Base-by-base conservation (phyloP, 1,140 invertebrate species). In the Solen grandis region DNA sequence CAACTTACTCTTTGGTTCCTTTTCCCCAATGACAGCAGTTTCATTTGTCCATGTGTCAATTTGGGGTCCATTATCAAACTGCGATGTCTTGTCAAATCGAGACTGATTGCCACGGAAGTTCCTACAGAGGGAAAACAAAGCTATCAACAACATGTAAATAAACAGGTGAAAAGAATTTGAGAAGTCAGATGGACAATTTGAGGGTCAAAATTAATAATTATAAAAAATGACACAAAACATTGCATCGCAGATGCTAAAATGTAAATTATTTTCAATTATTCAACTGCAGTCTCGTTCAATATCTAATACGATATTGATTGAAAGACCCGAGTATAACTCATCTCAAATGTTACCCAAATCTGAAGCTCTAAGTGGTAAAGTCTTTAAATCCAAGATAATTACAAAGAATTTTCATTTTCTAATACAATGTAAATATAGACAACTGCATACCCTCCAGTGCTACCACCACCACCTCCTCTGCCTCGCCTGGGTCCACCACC, bases 1-100 rank as follows among this genome's bases (percentile, higher is more conserved):
- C 5, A 35, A 83, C 78, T 75, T 68, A 89, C 88, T 84, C 22
- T 82, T 83, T 77, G 83, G 74, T 75, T 89, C 87, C 69, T 88
- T 91, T 27, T 89, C 88, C 55, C 87, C 88, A 79, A 91, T 90
- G 78, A 91, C 92, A 74, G 92, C 93, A 27, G 91, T 92, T 76
- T 91, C 91, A 84, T 95, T 95, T 81, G 94, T 94, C 95, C 95
- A 95, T 35, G 94, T 94, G 84, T 95, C 95, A 91, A 94, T 93
- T 38, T 92, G 87, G 41, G 91, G 90, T n/a, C 89, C 91, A 66
- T 88, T 88, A 27, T 87, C 86, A 85, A 88, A 88, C 50, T 60
- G 46, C 3, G 65, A 25, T 4, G 52, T 65, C 14, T 69, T 78
- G 25, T 69, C 75, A 78, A 78, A 78, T 13, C 75, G 54, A 33